Conservation (phyloP, 2,888 invertebrate genomes). For the Alsophila aescularia region DNA sequence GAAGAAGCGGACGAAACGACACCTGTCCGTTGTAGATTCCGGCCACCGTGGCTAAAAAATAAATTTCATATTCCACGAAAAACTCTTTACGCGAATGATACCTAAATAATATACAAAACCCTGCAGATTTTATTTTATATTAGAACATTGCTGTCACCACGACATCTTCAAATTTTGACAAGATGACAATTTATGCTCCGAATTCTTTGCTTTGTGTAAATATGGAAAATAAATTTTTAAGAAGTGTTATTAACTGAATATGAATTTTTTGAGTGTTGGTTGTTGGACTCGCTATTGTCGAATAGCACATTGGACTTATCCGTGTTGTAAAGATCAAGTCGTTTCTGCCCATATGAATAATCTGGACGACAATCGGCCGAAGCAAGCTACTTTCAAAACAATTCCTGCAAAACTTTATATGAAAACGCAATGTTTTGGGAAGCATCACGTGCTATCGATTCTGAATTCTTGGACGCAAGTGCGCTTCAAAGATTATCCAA, state of each 20-base stretch:
- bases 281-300: conserved; percentile 44
- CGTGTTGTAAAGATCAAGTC: conserved; percentile 45
- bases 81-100: too few relatives aligned
- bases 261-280: conserved; percentile 53
- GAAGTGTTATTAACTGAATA: conserved; percentile 23
- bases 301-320: conserved; percentile 42
- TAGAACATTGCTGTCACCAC: too few relatives aligned
- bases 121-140: too few relatives aligned
- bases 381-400: not conserved
- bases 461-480: conserved; percentile 63
- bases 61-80: too few relatives aligned
- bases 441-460: conserved; percentile 25
- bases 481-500: conserved; percentile 58
- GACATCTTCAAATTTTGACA: too few relatives aligned
- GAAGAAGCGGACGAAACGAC: too few relatives aligned
- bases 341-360: conserved; percentile 26
- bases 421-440: conserved; percentile 13
- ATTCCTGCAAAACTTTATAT: conserved; percentile 19
- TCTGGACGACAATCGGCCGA: conserved; percentile 14
- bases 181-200: not conserved
- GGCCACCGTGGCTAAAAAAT: too few relatives aligned
- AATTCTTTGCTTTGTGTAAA: conserved; percentile 4
- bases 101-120: too few relatives aligned
- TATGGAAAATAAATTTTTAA: conserved; percentile 12
- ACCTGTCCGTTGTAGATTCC: too few relatives aligned